Base-by-base conservation (phyloP, 2,888 invertebrate species). In the Campaea margaritaria region DNA sequence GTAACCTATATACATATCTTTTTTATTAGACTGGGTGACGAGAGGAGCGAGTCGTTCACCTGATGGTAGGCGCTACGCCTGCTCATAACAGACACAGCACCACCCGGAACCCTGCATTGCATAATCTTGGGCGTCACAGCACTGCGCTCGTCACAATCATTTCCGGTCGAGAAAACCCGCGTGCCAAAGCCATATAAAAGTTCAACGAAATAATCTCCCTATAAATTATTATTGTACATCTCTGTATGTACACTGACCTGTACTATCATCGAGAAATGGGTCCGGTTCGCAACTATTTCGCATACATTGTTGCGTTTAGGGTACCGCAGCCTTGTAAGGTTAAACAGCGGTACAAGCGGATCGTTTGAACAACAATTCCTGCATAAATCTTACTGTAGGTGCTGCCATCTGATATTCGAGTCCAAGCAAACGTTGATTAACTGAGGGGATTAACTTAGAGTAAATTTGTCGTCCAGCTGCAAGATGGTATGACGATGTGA, bases 231-330 rank as follows among this genome's bases (percentile, higher is more conserved):
- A n/a, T n/a, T n/a, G 1, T 75, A 72, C 68, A 68, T 71, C n/a
- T 63, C 60, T 31, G 31, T 9, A 7, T 31, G 31, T 31, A 57
- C 71, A 68, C 70, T 84, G 83, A 82, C 81, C 85, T 78, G 75
- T 68, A 69, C 67, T 80, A 79, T 83, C 78, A 54, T 49, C 50
- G 56, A 62, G 57, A 56, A 76, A 68, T 63, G 71, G 73, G 75
- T 85, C 86, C 86, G 86, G 81, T 72, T 82, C 74, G 81, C 75
- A 81, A 87, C 84, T 58, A 68, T 54, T 56, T 70, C 53, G 69
- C 64, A 57, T 70, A 70, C 72, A 75, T 69, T 74, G 68, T 75
- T 42, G 60, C 58, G 47, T 63, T 72, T 72, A 57, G 74, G 68
- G 73, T 71, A 72, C 75, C 65, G 68, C 55, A 43, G 39, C 28